Evolutionary conservation across 1,140 invertebrate species (phyloP).

Genomic region (Theocolax elegans): DNA sequence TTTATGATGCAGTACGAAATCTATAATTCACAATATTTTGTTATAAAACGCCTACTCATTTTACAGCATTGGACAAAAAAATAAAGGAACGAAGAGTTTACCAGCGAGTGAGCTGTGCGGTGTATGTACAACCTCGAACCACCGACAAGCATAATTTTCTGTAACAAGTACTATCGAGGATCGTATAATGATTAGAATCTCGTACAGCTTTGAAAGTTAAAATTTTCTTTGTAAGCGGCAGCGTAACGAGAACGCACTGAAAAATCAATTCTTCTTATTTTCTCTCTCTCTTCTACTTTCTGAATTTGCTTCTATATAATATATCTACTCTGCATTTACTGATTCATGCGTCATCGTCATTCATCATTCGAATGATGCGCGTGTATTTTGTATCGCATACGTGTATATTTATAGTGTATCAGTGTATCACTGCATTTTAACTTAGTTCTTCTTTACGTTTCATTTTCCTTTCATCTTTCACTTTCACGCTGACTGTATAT

Average conservation of each 20-base stretch:
- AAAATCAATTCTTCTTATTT: not conserved
- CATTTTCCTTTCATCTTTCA: slow-evolving; percentile 12
- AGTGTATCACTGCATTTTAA: not conserved
- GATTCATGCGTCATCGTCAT: not conserved
- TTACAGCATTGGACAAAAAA: no score
- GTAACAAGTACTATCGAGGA: not conserved
- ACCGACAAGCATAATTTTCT: not conserved
- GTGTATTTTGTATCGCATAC: not conserved
- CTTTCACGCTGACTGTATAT: not conserved
- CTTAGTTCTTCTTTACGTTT: no score
- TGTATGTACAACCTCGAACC: not conserved
- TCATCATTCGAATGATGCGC: not conserved
- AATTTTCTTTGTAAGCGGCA: not conserved
- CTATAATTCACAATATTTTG: no score
- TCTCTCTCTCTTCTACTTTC: no score
- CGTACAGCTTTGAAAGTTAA: not conserved
- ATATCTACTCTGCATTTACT: not conserved
- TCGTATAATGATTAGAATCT: not conserved
- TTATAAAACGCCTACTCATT: no score
- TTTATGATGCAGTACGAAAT: no score
- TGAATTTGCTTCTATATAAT: not conserved
- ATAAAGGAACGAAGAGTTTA: no score
- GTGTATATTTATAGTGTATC: not conserved
- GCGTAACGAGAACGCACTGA: not conserved
- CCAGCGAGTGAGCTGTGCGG: no score